These are phyloP conservation scores for Salvator merianae DNA, from an alignment of 2,113 vertebrate species.

Conservation along the genomic window DNA sequence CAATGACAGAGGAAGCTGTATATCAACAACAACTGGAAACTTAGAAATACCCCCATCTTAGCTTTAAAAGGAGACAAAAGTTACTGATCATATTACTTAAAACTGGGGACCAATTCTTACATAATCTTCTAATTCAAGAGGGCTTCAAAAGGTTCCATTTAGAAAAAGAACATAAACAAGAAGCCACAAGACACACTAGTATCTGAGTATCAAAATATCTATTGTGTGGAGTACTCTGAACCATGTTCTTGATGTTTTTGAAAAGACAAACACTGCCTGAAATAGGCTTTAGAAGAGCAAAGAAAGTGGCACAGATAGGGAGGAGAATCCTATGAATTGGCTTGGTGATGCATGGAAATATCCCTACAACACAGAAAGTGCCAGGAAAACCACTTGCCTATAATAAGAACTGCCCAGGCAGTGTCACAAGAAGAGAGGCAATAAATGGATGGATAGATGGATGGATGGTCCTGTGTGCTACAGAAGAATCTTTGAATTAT, in stretches of 20 bases:
- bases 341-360: not conserved
- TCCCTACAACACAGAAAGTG: not conserved
- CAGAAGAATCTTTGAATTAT: constrained; percentile 37
- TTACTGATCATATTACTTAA: not conserved
- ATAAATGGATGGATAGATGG: not conserved
- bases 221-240: not conserved
- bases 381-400: not conserved
- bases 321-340: not conserved
- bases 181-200: not conserved
- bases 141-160: not conserved
- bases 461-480: constrained; percentile 13
- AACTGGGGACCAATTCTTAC: not conserved
- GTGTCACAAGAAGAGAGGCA: not conserved
- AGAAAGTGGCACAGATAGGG: not conserved
- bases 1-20: not conserved
- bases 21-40: not conserved
- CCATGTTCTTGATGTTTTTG: not conserved
- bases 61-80: not conserved
- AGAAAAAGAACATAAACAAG: not conserved
- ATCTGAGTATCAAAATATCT: not conserved
- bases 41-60: not conserved
- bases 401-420: not conserved
- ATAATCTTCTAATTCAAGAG: not conserved
- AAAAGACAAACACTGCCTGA: not conserved
- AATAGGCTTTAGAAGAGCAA: not conserved